Evolutionary conservation across 2,113 vertebrate species (phyloP), one percentile per base, ranked within the genome.

Genomic region (Microtus ochrogaster): DNA sequence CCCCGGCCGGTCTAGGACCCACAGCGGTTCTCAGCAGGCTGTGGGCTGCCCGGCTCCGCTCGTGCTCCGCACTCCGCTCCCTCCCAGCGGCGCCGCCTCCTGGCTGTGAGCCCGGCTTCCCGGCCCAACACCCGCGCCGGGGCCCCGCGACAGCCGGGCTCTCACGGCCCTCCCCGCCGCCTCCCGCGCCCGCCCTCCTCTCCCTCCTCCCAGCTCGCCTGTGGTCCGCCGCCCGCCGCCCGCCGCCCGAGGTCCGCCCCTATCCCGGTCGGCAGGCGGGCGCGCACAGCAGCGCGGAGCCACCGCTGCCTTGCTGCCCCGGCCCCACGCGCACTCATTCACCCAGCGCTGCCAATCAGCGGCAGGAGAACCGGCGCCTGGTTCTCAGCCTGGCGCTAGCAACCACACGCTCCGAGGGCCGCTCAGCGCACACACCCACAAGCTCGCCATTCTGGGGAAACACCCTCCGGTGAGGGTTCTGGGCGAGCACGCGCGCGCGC

Each of bases 31-130:
- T 63, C 72, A 49, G 63, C 83, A 33, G 63, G 47, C 72, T 81
- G 90, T 84, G 14, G 83, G 47, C 77, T 21, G 82, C 82, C 81
- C 11, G 86, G 95, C 73, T 74, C 70, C 66, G 22, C 76, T 61
- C 39, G 39, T 66, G 76, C 66, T 72, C 83, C 4, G 63, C 58
- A 33, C 91, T 70, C 82, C 22, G 79, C 92, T 94, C 70, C 81
- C 93, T 86, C 94, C 94, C 93, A 28, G 65, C 86, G 41, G 97
- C 90, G 88, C 96, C 92, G 90, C 96, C 95, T 95, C 96, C 97
- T 81, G 95, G 93, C 96, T 70, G 89, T 7, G 30, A 90, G 91
- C 94, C 95, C 39, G 11, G 76, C 77, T 88, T 78, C 66, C 83
- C 90, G 21, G 95, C 96, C 81, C 74, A 44, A 85, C 92, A 87